Percentiles rank a stretch among this genome's conserved stretches.
Conservation (phyloP, 1,140 invertebrate species). For the Campoletis sonorensis region DNA sequence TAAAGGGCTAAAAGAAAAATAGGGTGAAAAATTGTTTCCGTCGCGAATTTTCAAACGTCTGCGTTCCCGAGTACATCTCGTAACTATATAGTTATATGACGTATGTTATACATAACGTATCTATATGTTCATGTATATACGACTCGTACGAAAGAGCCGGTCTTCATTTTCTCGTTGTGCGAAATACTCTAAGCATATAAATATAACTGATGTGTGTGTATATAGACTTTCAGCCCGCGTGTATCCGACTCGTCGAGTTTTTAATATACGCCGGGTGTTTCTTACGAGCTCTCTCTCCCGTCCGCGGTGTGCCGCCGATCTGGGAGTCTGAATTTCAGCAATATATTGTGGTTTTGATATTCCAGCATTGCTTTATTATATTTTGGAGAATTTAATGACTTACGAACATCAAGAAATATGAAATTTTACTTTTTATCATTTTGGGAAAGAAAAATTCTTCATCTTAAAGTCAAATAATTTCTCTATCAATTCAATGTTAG, state of each 20-base stretch:
- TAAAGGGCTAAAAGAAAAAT: neutral
- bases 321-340: constrained; percentile 42
- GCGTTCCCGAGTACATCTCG: constrained; percentile 22
- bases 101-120: neutral
- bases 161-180: constrained; percentile 41
- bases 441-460: neutral
- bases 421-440: constrained; percentile 2
- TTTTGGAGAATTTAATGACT: neutral
- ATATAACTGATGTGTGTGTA: constrained; percentile 59
- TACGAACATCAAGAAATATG: neutral
- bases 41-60: constrained; percentile 39
- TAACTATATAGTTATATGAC: constrained; percentile 13
- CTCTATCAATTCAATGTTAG: too few relatives aligned
- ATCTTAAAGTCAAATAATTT: too few relatives aligned
- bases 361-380: neutral
- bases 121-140: neutral
- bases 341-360: constrained; percentile 62
- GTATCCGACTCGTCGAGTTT: constrained; percentile 49
- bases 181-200: constrained; percentile 50
- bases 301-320: constrained; percentile 61
- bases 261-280: constrained; percentile 68
- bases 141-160: neutral
- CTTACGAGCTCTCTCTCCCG: constrained; percentile 59
- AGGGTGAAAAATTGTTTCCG: constrained; percentile 30
- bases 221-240: constrained; percentile 18